Base-by-base conservation (phyloP, 2,113 vertebrate genomes). In the Aythya baeri region DNA sequence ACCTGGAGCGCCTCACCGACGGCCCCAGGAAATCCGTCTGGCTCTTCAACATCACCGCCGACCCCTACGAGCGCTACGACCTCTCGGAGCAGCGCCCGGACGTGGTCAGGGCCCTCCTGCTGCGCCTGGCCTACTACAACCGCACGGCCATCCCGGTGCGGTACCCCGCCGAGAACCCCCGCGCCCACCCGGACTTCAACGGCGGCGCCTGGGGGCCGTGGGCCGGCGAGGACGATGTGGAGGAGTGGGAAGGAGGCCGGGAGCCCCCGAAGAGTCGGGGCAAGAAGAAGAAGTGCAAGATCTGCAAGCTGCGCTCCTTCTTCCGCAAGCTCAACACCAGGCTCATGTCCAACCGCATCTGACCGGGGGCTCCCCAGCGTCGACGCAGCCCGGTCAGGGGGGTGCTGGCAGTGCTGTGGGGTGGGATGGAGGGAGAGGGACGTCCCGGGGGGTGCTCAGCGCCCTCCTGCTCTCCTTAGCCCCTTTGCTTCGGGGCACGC, bases 151-250 rank as follows among this genome's bases (percentile, higher is more conserved):
- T 99, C 75, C 99, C 99, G 0, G 99, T 99, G 31, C 97, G 99
- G 67, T 99, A 99, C 94, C 99, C 99, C 0, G 98, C 98, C 0
- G 99, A 99, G 96, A 99, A 99, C 82, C 98, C 98, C 2, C 98
- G 99, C n/a, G 99, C 99, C 65, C 98, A 99, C 76, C 99, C 99
- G 0, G 98, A 98, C 79, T 98, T 99, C 79, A 99, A 99, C 1
- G 99, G 99, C 0, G 99, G 99, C 0, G 99, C 99, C 26, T 99
- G 99, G 99, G 98, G 98, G 7, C 99, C 99, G 8, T 99, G 99
- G 99, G 98, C 98, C 26, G 98, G 97, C 0, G 99, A 99, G 16
- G 98, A 98, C 2, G 99, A 99, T 7, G 97, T 25, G 0, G 99
- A 99, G 8, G 98, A 98, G 15, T 97, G 97, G 75, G 98, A 98